Evolutionary conservation across 2,797 vertebrate genomes (phyloP), one percentile per base, ranked within the genome.

Genomic region (Gephyroberyx darwinii): DNA sequence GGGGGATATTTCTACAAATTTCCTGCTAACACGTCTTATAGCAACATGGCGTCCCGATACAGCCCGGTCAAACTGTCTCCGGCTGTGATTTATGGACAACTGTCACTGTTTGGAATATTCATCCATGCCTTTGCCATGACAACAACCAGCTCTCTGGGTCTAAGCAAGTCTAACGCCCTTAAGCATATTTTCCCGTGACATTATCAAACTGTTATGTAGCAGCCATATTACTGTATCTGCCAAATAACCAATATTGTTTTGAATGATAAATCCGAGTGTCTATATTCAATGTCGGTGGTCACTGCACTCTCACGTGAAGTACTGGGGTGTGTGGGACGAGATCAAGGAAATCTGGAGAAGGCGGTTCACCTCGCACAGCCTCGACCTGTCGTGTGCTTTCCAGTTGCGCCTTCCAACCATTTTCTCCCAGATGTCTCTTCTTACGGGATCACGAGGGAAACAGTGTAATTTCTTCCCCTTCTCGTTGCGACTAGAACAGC

Each of bases 381-480:
- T 56, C 20, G 51, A 72, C 41, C 52, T 56, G 60, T 64, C 41
- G 43, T 64, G 39, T 35, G 60, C 61, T 72, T 26, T 50, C 60
- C 60, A 64, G 41, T 48, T 37, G 66, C 56, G 53, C 50, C 71
- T 59, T 12, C 45, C 53, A n/a, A 65, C 33, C 47, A 58, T 73
- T 22, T 33, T 52, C 37, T 65, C 47, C 62, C 62, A 58, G 9
- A 73, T 13, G 9, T 61, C 56, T 37, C 47, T 66, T 7, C 71
- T 33, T 13, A 33, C 56, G 5, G 50, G 47, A 26, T 61, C 48
- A 26, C 55, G 45, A 37, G 39, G 55, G 35, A 59, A 66, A 43
- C 55, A 65, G 19, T 58, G 56, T n/a, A 66, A 19, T 39, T 58
- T 58, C 63, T 57, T 57, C 5, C 61, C 54, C 47, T 65, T 65